phyloP scores from a whole-genome alignment of 1,140 invertebrate species.

The Ostrea denselamellosa region DNA sequence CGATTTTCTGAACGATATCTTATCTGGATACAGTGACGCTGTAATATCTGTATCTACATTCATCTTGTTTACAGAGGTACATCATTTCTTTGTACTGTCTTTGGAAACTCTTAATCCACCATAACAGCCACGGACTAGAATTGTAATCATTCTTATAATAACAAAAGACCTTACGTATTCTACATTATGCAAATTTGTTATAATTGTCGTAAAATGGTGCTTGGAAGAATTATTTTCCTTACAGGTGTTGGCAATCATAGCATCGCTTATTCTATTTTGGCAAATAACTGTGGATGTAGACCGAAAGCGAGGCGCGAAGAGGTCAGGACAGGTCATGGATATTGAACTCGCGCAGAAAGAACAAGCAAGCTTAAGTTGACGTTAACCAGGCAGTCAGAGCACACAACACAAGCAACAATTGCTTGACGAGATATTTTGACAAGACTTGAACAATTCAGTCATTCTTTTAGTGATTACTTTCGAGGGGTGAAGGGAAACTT shows the following conservation, averaged over 20 bases:
- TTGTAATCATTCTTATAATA: too few relatives aligned
- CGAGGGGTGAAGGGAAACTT: neutral
- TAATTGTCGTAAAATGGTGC: too few relatives aligned
- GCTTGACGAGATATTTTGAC: neutral
- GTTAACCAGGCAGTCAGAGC: neutral
- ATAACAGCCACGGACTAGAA: neutral
- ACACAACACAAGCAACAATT: neutral
- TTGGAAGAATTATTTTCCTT: neutral
- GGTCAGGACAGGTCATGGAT: neutral
- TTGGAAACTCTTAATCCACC: neutral
- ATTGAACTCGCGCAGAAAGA: neutral
- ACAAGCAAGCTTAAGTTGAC: too few relatives aligned
- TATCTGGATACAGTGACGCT: constrained; percentile 24
- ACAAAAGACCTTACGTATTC: neutral
- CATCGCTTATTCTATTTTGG: constrained; percentile 9
- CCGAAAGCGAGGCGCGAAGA: neutral
- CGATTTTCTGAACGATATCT: constrained; percentile 16
- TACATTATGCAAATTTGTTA: neutral
- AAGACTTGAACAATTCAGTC: neutral
- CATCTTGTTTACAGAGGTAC: constrained; percentile 26
- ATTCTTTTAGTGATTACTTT: neutral
- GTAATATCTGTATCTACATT: constrained; percentile 39
- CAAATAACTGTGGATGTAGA: constrained; percentile 39
- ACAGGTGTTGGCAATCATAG: constrained; percentile 6
- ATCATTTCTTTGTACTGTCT: neutral